Conservation (phyloP, 2,888 invertebrate genomes). For the Subacronicta megacephala region DNA sequence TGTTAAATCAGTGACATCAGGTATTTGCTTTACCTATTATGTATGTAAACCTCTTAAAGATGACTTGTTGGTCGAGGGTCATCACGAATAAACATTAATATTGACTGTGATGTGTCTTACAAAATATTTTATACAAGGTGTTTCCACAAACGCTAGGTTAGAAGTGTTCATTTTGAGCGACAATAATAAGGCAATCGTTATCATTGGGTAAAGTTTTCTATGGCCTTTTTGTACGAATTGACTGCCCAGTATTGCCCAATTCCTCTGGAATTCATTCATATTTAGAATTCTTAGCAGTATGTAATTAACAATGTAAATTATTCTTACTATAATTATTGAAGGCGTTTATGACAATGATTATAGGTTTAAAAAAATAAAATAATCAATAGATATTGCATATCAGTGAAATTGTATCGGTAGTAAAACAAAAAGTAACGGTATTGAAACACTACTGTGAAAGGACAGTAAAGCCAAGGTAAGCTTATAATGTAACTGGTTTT, state of each 20-base stretch:
- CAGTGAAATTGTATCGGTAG: neutral
- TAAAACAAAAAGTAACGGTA: neutral
- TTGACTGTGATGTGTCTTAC: conserved; percentile 14
- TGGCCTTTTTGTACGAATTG: too few species aligned
- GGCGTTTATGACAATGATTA: too few species aligned
- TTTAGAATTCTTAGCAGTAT: too few species aligned
- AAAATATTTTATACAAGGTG: conserved; percentile 18
- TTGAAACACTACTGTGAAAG: conserved; percentile 8
- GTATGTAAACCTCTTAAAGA: conserved; percentile 14
- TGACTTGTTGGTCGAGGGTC: neutral
- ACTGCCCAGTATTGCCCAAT: too few species aligned
- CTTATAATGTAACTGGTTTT: conserved; percentile 21
- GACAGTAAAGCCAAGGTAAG: conserved; percentile 11
- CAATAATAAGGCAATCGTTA: neutral
- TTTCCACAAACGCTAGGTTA: conserved; percentile 19
- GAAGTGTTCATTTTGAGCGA: neutral
- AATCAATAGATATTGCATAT: too few species aligned
- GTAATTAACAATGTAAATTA: too few species aligned
- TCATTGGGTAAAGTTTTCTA: too few species aligned
- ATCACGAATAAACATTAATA: conserved; percentile 9
- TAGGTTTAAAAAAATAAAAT: too few species aligned
- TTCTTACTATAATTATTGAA: too few species aligned
- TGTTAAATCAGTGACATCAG: conserved; percentile 17
- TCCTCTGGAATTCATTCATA: too few species aligned
- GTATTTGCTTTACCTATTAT: conserved; percentile 9